Conservation (phyloP, 2,797 vertebrate genomes). For the Emydoidea blandingii region DNA sequence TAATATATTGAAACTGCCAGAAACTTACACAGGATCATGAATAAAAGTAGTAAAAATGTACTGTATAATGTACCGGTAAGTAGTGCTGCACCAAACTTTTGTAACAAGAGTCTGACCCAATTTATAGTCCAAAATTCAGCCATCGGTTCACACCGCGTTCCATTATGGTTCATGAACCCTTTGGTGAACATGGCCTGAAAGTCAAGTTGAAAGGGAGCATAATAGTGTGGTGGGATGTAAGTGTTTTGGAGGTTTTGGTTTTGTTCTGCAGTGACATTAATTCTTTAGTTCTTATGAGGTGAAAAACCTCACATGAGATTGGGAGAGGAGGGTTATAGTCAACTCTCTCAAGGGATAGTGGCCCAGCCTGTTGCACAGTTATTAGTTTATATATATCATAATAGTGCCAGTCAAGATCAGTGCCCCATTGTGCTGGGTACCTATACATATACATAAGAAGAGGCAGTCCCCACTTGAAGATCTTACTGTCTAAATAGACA, state of each 20-base stretch:
- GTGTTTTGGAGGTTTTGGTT: conserved; percentile 16
- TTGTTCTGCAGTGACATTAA: conserved; percentile 42
- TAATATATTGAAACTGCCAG: conserved; percentile 75
- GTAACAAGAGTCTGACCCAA: background rate
- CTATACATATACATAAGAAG: background rate
- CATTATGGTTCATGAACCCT: background rate
- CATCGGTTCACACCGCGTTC: background rate
- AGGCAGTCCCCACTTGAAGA: background rate
- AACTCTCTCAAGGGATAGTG: background rate
- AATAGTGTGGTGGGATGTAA: conserved; percentile 2
- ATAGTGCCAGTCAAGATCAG: background rate
- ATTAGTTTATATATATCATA: background rate
- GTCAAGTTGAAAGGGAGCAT: background rate
- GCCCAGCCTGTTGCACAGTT: background rate
- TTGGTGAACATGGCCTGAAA: conserved; percentile 4
- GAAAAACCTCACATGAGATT: conserved; percentile 21
- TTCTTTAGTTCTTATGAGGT: conserved; percentile 34
- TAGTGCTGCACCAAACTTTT: conserved; percentile 37
- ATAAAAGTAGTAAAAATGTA: conserved; percentile 38
- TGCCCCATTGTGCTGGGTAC: background rate
- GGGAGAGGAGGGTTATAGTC: background rate
- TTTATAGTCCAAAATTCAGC: background rate
- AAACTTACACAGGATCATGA: conserved; percentile 62
- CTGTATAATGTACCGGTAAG: conserved; percentile 7
- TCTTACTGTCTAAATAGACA: background rate